Percentiles rank a stretch among this genome's conserved stretches.
phyloP scores from a whole-genome alignment of 1,140 invertebrate genomes.

The Pseudomyrmex cubaensis region DNA sequence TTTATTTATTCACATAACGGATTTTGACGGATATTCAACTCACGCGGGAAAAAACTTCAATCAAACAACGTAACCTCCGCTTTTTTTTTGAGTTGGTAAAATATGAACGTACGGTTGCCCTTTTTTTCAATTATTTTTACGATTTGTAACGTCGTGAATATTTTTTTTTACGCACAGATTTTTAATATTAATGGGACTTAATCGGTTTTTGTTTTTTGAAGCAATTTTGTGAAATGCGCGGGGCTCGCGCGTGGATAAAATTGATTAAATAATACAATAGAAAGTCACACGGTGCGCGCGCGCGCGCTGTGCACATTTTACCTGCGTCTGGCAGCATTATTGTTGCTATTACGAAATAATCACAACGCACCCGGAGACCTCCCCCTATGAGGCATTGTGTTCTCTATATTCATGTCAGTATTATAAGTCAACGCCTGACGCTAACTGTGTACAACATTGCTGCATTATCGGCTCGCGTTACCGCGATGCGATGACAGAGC shows the following conservation, averaged over 20 bases:
- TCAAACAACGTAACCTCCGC: background rate
- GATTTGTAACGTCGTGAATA: background rate
- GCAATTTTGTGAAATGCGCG: background rate
- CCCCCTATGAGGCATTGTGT: background rate
- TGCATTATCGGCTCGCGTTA: constrained; percentile 57
- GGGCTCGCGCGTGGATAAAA: background rate
- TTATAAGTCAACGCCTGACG: constrained; percentile 47
- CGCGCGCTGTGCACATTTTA: background rate
- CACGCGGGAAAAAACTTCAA: background rate
- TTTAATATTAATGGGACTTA: background rate
- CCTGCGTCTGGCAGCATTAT: constrained; percentile 13
- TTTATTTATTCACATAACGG: background rate
- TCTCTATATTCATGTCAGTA: constrained; percentile 11
- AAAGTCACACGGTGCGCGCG: background rate
- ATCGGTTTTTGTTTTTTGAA: background rate
- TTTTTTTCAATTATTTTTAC: too few species aligned
- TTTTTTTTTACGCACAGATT: background rate
- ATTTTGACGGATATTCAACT: too few species aligned
- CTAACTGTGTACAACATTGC: constrained; percentile 51
- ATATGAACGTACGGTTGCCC: too few species aligned
- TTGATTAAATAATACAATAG: constrained; percentile 34
- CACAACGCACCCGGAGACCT: constrained; percentile 10
- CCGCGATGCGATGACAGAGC: constrained; percentile 35
- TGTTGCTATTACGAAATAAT: constrained; percentile 50
- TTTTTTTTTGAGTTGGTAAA: background rate